phyloP scores from a whole-genome alignment of 2,888 invertebrate species.

The Drosophila subsilvestris region DNA sequence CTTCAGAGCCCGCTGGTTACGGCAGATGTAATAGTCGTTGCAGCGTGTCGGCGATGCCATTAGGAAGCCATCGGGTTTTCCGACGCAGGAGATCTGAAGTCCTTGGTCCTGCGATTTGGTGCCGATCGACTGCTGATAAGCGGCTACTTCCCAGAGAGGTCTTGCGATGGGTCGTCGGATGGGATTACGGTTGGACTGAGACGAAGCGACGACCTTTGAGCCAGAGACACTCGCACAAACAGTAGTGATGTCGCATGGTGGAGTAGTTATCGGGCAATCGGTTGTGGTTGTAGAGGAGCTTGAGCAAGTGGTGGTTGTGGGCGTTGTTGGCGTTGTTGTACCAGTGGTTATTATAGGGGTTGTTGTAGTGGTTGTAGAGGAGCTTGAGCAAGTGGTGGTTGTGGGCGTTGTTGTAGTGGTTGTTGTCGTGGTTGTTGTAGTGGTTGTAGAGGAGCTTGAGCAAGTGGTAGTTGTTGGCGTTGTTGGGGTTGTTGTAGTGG shows the following conservation, averaged over 20 bases:
- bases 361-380: constrained; percentile 26
- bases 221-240: background rate
- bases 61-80: constrained; percentile 67
- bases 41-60: constrained; percentile 67
- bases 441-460: constrained; percentile 7
- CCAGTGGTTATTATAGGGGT: no score
- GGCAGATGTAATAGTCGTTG: constrained; percentile 73
- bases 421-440: constrained; percentile 16
- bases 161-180: constrained; percentile 32
- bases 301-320: constrained; percentile 14
- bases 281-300: background rate
- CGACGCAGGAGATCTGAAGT: constrained; percentile 53
- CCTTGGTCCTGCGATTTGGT: constrained; percentile 10
- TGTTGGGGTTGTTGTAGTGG: constrained; percentile 1
- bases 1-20: constrained; percentile 54
- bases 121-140: constrained; percentile 5
- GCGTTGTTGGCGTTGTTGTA: constrained; percentile 18
- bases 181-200: constrained; percentile 16
- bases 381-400: constrained; percentile 8
- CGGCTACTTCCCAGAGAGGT: constrained; percentile 42
- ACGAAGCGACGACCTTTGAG: constrained; percentile 5
- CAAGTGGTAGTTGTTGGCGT: constrained; percentile 13
- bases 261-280: background rate
- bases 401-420: constrained; percentile 22
- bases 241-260: no score